phyloP scores from a whole-genome alignment of 2,888 invertebrate genomes.

The Agrochola macilenta region DNA sequence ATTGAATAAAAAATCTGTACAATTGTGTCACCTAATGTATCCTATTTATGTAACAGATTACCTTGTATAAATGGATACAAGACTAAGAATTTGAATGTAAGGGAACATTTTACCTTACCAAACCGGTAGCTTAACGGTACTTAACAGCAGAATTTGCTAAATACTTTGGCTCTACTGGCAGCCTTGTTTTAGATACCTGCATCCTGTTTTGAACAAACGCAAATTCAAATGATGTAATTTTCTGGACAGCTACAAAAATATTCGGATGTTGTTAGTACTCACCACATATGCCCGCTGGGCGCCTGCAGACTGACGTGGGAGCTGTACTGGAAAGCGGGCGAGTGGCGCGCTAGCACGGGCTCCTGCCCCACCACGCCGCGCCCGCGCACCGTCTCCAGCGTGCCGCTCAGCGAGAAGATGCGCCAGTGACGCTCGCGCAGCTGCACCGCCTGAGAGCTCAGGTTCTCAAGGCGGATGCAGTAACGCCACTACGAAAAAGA shows the following conservation, averaged over 20 bases:
- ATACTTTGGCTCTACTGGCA: not conserved
- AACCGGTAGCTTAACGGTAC: not conserved
- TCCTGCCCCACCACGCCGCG: slow-evolving; percentile 99
- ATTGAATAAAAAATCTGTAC: not conserved
- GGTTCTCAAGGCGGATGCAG: slow-evolving; percentile 98
- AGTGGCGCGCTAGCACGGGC: slow-evolving; percentile 95
- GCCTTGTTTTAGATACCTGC: not conserved
- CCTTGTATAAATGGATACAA: not conserved
- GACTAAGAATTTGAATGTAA: not conserved
- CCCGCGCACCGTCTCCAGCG: slow-evolving; percentile 98
- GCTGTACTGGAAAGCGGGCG: slow-evolving; percentile 99
- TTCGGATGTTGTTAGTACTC: slow-evolving; percentile 27
- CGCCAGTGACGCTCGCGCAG: slow-evolving; percentile 99
- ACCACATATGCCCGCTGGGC: slow-evolving; percentile 99
- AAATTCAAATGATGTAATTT: not conserved
- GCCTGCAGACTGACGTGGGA: slow-evolving; percentile 99
- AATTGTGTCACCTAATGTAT: not conserved
- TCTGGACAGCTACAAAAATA: not conserved
- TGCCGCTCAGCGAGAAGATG: slow-evolving; percentile 98
- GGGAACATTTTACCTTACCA: not conserved
- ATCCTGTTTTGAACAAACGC: not conserved
- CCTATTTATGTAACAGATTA: too few relatives aligned
- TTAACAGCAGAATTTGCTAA: not conserved
- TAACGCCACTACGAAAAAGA: slow-evolving; percentile 95
- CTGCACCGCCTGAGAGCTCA: slow-evolving; percentile 97